These are phyloP conservation scores for Pachypanchax playfairii DNA, from an alignment of 2,113 vertebrate genomes.

Conservation along the genomic window DNA sequence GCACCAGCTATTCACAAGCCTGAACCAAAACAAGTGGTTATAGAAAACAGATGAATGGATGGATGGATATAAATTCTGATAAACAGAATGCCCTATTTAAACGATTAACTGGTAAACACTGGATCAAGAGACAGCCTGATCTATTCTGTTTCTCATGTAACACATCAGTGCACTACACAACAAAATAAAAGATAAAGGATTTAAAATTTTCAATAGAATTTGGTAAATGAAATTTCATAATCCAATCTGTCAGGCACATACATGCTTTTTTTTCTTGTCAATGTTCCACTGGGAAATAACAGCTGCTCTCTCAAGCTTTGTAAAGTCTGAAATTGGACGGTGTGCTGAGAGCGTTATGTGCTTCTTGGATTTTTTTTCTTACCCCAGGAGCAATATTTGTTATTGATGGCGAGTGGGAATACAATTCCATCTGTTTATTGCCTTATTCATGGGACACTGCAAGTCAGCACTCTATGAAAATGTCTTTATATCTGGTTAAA, in stretches of 20 bases:
- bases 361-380: slow-evolving; percentile 27
- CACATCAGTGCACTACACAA: slow-evolving; percentile 9
- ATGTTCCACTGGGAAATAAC: slow-evolving; percentile 61
- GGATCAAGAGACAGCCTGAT: slow-evolving; percentile 18
- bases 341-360: slow-evolving; percentile 43
- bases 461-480: slow-evolving; percentile 52
- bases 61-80: too few species aligned
- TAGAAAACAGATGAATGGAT: too few species aligned
- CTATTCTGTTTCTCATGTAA: slow-evolving; percentile 14
- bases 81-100: slow-evolving; percentile 35
- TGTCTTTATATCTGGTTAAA: slow-evolving; percentile 39
- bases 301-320: slow-evolving; percentile 49
- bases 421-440: slow-evolving; percentile 51
- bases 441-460: slow-evolving; percentile 49
- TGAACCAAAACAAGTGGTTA: too few species aligned
- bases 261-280: slow-evolving; percentile 29
- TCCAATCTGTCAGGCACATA: slow-evolving; percentile 27
- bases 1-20: too few species aligned
- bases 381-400: slow-evolving; percentile 41
- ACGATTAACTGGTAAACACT: slow-evolving; percentile 35
- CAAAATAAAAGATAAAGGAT: slow-evolving; percentile 6
- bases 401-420: slow-evolving; percentile 42
- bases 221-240: slow-evolving; percentile 13
- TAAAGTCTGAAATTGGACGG: slow-evolving; percentile 51
- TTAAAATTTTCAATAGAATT: not conserved